phyloP scores from a whole-genome alignment of 1,140 invertebrate genomes.

The Acromyrmex heyeri region DNA sequence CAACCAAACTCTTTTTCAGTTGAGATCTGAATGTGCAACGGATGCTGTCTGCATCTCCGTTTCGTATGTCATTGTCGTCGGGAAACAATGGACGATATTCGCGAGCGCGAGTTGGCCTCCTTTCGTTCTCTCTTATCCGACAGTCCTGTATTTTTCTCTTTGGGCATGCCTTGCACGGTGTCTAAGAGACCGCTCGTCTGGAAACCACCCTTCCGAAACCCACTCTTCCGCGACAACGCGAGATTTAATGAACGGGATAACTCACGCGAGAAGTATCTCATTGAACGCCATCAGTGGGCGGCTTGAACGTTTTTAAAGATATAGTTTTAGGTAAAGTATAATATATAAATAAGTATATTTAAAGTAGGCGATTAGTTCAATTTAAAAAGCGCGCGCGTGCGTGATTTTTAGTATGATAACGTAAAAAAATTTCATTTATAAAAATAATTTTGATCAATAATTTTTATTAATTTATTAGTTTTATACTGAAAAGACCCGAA shows the following conservation, averaged over 20 bases:
- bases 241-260: constrained; percentile 56
- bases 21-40: constrained; percentile 62
- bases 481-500: too few relatives aligned
- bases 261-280: constrained; percentile 25
- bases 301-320: neutral
- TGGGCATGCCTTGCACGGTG: constrained; percentile 4
- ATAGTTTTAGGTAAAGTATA: neutral
- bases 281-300: neutral
- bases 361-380: neutral
- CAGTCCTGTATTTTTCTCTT: constrained; percentile 40
- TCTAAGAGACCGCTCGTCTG: constrained; percentile 49
- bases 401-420: neutral
- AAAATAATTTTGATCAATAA: too few relatives aligned
- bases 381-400: neutral
- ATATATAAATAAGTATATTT: neutral
- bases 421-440: neutral
- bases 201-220: constrained; percentile 40
- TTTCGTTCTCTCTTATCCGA: constrained; percentile 44
- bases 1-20: neutral
- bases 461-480: too few relatives aligned
- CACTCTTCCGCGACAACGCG: constrained; percentile 37
- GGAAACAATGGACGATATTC: constrained; percentile 33
- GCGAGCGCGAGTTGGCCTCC: constrained; percentile 19
- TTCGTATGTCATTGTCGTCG: constrained; percentile 58
- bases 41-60: constrained; percentile 68